These are phyloP conservation scores for Nephrotoma flavescens DNA, from an alignment of 2,888 invertebrate species.

Conservation along the genomic window DNA sequence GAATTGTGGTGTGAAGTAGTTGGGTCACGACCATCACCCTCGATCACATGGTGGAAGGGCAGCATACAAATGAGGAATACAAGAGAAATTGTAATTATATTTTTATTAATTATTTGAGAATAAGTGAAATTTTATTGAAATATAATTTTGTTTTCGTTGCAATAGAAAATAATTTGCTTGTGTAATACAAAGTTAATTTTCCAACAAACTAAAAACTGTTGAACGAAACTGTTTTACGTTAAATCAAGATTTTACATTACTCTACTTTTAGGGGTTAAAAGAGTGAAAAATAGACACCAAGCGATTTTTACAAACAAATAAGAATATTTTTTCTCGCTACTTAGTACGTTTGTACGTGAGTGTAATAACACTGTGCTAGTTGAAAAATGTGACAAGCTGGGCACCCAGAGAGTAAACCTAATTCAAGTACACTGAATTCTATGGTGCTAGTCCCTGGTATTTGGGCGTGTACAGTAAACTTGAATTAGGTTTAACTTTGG, in stretches of 20 bases:
- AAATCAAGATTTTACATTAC: background rate
- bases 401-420: too few relatives aligned
- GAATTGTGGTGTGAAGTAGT: conserved; percentile 57
- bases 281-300: too few relatives aligned
- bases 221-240: background rate
- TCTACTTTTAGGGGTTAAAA: too few relatives aligned
- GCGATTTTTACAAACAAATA: too few relatives aligned
- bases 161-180: background rate
- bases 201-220: background rate
- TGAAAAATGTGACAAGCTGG: too few relatives aligned
- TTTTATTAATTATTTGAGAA: background rate
- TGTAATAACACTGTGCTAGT: too few relatives aligned
- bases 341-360: too few relatives aligned
- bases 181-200: background rate
- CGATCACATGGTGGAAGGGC: conserved; percentile 65
- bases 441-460: too few relatives aligned
- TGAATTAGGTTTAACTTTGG: too few relatives aligned
- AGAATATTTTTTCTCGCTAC: too few relatives aligned
- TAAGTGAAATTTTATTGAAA: background rate
- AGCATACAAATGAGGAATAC: conserved; percentile 49
- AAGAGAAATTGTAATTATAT: conserved; percentile 45
- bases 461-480: too few relatives aligned
- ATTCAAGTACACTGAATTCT: too few relatives aligned
- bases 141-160: background rate
- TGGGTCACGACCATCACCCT: conserved; percentile 61